Evolutionary conservation across 1,140 invertebrate species (phyloP), one percentile per base, ranked within the genome.

Genomic region (Lycorma delicatula): DNA sequence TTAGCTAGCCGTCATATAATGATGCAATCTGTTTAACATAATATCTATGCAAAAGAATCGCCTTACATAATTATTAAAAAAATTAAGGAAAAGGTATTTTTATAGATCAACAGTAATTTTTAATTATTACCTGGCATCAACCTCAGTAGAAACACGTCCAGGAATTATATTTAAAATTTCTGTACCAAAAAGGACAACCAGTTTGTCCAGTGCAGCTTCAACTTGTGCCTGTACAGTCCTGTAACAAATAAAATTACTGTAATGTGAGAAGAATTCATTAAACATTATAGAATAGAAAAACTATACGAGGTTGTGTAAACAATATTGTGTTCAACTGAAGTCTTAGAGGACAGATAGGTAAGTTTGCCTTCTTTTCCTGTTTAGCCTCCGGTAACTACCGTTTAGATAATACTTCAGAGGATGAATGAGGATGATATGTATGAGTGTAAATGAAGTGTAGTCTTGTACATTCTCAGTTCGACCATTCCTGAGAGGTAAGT

Each of bases 131-230:
- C 90, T 85, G 23, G 97, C 96, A 81, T 99, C 96, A 22, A 99
- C 92, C 82, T 99, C 97, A 12, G 94, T 98, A 4, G 96, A 98
- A 2, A 99, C 97, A 60, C 97, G 77, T 5, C 97, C 97, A 27
- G 97, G 97, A 63, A 99, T 87, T 66, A 99, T 93, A 75, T 97
- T 96, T 28, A 99, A 78, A 62, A 99, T 99, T 80, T 99, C 95
- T 68, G 81, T 80, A 16, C 97, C 97, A 79, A 99, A 99, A 1
- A 97, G 71, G 0, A 99, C 92, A 75, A 91, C 95, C 0, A 97
- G 78, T 73, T 91, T 90, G 68, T 99, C 96, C 71, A 96, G 83
- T 2, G 94, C 90, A 66, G 85, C 80, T 47, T 82, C 74, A 1
- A 89, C 64, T 75, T 94, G 83, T 60, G 89, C 84, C 5, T 82